Evolutionary conservation across 35 echinoderm and acorn worm species (phyloP).

Genomic region (Apostichopus californicus): DNA sequence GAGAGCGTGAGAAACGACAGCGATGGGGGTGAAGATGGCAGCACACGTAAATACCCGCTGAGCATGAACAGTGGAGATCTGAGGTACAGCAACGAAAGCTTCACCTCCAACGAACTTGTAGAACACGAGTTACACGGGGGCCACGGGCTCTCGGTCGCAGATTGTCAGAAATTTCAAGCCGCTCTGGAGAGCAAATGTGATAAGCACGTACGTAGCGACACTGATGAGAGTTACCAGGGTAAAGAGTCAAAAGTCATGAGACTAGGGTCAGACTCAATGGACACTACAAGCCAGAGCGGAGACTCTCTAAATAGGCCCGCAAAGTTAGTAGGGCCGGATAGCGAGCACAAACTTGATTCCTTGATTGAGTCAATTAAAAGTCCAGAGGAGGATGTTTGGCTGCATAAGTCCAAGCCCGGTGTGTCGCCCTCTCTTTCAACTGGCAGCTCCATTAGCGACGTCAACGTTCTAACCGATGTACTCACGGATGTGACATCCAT

Average conservation of each 20-base stretch:
- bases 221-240: constrained; percentile 90
- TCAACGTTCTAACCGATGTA: constrained; percentile 53
- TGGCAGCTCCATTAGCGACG: constrained; percentile 51
- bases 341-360: constrained; percentile 5
- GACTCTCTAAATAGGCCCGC: constrained; percentile 83
- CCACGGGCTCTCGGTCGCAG: constrained; percentile 86
- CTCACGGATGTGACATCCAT: constrained; percentile 50
- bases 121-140: constrained; percentile 77
- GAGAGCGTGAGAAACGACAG: constrained; percentile 87
- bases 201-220: constrained; percentile 95
- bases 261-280: constrained; percentile 96
- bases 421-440: constrained; percentile 38
- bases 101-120: constrained; percentile 80
- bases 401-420: constrained; percentile 50
- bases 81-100: constrained; percentile 95
- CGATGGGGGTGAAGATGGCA: constrained; percentile 67
- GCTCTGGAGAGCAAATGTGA: constrained; percentile 94
- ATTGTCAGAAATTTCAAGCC: constrained; percentile 95
- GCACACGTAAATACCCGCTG: constrained; percentile 66
- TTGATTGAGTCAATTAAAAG: constrained; percentile 16
- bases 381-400: constrained; percentile 36
- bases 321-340: constrained; percentile 18
- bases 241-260: constrained; percentile 98
- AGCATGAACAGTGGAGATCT: constrained; percentile 91
- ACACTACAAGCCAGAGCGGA: constrained; percentile 90